Evolutionary conservation across 37 sponge, comb jelly and placozoan species (phyloP), one percentile per base, ranked within the genome.

Genomic region (Amphimedon queenslandica): DNA sequence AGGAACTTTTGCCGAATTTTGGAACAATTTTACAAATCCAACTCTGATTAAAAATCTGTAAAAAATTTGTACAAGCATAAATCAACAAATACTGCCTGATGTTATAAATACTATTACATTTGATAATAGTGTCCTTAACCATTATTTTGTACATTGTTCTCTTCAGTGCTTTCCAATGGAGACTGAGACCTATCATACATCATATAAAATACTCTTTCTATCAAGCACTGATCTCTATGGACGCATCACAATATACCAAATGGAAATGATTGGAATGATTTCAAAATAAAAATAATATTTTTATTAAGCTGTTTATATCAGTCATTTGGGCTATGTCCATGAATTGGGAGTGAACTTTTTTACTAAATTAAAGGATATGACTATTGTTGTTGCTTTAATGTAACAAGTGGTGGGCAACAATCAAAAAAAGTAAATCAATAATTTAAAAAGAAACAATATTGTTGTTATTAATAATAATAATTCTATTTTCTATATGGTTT

Each of bases 141-240:
- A 4, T 76, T 13, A 64, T 42, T 30, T 81, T 32, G 28, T 55
- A 41, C 20, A 27, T 35, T 23, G 0, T 0, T 24, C 1, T 11
- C 25, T 64, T 0, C 82, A 92, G 90, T 41, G 69, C 28, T 92
- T 92, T 51, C 37, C 57, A 5, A 42, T 78, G 55, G 37, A 38
- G 11, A 21, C 36, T 18, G 1, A 21, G 0, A 34, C 63, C 18
- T n/a, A 63, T 34, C 20, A 63, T 37, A 69, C 61, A 27, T 24
- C 42, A 16, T 80, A 88, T 66, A 87, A 77, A 41, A 53, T 95
- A 16, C 20, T 69, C 0, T 87, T 95, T 33, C 70, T 39, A 70
- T 74, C 53, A 21, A 81, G 84, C 32, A 74, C 90, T n/a, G 96
- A 95, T 55, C 85, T 92, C 20, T 95, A 78, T 85, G 96, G 96